Evolutionary conservation across 1,140 invertebrate genomes (phyloP), one percentile per base, ranked within the genome.

Genomic region (Callitettix versicolor): DNA sequence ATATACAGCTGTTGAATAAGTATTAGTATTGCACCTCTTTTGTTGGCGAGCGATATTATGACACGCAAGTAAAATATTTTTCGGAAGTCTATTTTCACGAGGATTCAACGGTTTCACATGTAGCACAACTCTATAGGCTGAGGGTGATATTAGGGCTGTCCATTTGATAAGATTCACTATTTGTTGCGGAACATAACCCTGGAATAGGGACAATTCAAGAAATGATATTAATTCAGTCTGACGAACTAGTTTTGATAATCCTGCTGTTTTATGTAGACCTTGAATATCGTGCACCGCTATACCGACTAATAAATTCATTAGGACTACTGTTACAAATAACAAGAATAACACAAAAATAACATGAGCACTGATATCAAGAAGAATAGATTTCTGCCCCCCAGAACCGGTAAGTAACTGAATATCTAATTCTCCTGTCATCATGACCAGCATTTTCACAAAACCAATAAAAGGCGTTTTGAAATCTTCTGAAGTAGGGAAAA

Each of bases 361-460:
- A 66, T 88, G 83, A 1, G 84, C 80, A 52, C 81, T 85, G 18
- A 84, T 75, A 62, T 82, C 78, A 1, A 85, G 63, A 7, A 83
- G 61, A 56, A 82, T 77, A 12, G 20, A 36, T 22, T 0, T 63
- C 59, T 0, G 62, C 60, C 30, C 58, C 67, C 3, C 74, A 74
- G 79, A 75, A 50, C 81, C 79, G 20, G 82, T 75, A 2, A 85
- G 65, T 15, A 85, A 70, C 52, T 83, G 81, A 33, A 86, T 74
- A 61, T 85, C 82, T 48, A 87, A 68, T 66, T 92, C 89, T 0
- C 89, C 88, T 1, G 88, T 90, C 88, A 91, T 91, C 86, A 91
- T 91, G 0, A 88, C 87, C 38, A 91, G 67, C 0, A 89, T 85
- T 4, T 88, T 88, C 33, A 90, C 86, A 34, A 89, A 78, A 17